Evolutionary conservation across 2,113 vertebrate genomes (phyloP).

Genomic region (Siniperca knerii): DNA sequence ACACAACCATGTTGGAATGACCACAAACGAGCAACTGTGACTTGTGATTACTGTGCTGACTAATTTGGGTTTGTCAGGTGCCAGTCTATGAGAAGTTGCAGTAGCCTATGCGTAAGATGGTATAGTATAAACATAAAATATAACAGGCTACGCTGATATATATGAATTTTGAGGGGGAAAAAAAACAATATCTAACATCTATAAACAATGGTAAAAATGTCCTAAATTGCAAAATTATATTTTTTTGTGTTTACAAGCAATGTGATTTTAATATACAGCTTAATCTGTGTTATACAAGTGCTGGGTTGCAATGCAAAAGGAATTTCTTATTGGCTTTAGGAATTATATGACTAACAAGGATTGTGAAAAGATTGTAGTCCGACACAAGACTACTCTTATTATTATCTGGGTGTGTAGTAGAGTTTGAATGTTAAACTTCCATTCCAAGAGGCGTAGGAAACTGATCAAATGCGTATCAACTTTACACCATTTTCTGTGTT

Average conservation of each 20-base stretch:
- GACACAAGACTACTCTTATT: neutral
- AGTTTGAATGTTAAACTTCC: constrained; percentile 9
- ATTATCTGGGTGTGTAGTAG: neutral
- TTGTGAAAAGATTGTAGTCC: neutral
- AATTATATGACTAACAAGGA: neutral
- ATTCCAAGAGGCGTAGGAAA: neutral
- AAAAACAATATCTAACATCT: no score
- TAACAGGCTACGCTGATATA: neutral
- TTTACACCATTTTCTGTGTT: constrained; percentile 24
- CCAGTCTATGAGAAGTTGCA: no score
- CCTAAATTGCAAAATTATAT: neutral
- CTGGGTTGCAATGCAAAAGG: neutral
- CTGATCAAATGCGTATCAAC: constrained; percentile 41
- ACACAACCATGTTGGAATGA: no score
- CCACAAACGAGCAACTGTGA: no score
- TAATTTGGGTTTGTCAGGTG: no score
- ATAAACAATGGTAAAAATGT: no score
- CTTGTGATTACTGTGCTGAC: no score
- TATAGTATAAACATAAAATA: neutral
- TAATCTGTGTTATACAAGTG: neutral
- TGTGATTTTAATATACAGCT: neutral
- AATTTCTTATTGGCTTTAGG: neutral
- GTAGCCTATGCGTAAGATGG: no score
- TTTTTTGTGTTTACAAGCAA: neutral
- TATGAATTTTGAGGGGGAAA: neutral